phyloP scores from a whole-genome alignment of 2,797 vertebrate genomes.

The Ciconia nigra region DNA sequence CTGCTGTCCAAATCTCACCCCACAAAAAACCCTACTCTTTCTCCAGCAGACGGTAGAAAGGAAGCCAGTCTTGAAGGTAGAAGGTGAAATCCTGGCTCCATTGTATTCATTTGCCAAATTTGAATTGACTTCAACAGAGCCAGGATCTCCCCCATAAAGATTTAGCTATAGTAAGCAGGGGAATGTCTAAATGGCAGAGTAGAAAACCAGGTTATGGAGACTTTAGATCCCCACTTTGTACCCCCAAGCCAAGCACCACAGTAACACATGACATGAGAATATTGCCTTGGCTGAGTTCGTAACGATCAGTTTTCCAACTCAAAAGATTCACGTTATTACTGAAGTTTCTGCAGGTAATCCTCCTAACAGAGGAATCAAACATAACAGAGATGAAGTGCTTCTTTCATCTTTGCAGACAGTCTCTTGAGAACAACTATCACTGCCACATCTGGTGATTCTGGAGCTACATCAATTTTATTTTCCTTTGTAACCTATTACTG shows the following conservation, averaged over 20 bases:
- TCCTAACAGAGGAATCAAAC: neutral
- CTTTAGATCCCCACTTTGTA: neutral
- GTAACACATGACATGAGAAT: neutral
- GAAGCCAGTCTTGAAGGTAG: neutral
- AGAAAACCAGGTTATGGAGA: neutral
- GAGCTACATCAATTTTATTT: neutral
- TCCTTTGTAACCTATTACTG: neutral
- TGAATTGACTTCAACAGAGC: neutral
- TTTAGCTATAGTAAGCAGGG: neutral
- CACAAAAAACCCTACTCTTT: neutral
- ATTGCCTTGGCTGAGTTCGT: neutral
- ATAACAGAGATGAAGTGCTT: neutral
- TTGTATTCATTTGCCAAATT: neutral
- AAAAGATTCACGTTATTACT: neutral
- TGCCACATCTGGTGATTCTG: neutral
- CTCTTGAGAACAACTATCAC: neutral
- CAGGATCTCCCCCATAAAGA: neutral
- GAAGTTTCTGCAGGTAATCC: conserved; percentile 4
- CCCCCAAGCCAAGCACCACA: neutral
- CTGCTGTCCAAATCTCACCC: neutral
- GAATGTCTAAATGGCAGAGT: neutral
- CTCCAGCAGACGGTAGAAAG: neutral
- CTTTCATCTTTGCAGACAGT: neutral
- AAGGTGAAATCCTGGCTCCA: neutral
- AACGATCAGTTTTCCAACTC: neutral